Percentiles rank a stretch among this genome's conserved stretches.
These are phyloP conservation scores for Tamias sibiricus DNA, from an alignment of 2,113 vertebrate genomes.

Conservation along the genomic window DNA sequence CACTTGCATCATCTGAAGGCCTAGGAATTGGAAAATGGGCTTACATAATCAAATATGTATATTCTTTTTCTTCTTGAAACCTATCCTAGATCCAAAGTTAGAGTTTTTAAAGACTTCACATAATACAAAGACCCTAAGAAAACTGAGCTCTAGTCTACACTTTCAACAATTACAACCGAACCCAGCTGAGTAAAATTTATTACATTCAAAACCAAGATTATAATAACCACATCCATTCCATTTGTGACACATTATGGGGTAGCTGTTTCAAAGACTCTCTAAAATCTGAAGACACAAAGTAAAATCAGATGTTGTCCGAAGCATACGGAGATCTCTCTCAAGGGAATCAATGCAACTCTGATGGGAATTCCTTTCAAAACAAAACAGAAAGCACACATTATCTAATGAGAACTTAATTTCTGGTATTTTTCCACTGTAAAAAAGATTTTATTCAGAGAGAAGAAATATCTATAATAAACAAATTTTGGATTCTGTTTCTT, in stretches of 20 bases:
- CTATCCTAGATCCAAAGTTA: not conserved
- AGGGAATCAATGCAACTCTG: slow-evolving; percentile 56
- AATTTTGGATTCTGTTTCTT: not conserved
- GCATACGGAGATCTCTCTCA: slow-evolving; percentile 33
- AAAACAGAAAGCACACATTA: slow-evolving; percentile 70
- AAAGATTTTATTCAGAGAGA: not conserved
- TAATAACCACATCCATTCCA: not conserved
- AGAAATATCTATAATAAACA: slow-evolving; percentile 29
- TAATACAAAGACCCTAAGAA: slow-evolving; percentile 36
- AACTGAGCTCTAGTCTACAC: not conserved
- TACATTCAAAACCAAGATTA: slow-evolving; percentile 28
- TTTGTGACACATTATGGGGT: not conserved
- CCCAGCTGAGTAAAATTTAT: not conserved
- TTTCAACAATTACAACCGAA: slow-evolving; percentile 50
- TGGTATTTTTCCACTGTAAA: slow-evolving; percentile 73
- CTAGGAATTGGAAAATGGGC: not conserved
- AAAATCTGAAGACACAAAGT: slow-evolving; percentile 64
- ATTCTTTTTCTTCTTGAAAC: slow-evolving; percentile 28
- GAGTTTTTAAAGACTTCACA: slow-evolving; percentile 7
- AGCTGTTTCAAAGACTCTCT: slow-evolving; percentile 31
- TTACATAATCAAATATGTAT: not conserved
- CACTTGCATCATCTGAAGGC: not conserved
- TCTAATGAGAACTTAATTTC: slow-evolving; percentile 68
- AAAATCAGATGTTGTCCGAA: slow-evolving; percentile 65
- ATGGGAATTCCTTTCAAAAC: slow-evolving; percentile 68